These are phyloP conservation scores for Acholoe squamosa DNA, from an alignment of 2,888 invertebrate species.

Conservation along the genomic window DNA sequence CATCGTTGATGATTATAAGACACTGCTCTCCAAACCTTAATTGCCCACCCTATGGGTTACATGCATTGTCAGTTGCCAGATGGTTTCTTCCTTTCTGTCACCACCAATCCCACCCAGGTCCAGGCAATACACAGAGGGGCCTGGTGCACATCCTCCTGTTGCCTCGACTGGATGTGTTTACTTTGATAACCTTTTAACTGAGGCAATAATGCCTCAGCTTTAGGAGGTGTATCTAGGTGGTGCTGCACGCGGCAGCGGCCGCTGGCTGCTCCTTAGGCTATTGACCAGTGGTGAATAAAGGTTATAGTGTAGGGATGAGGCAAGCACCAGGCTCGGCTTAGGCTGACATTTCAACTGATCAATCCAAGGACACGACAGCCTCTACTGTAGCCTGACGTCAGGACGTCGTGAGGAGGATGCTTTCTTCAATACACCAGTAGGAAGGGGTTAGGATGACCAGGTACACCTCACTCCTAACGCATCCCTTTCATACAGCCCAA, in stretches of 20 bases:
- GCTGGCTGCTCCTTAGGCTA: neutral
- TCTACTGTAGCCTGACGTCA: constrained; percentile 27
- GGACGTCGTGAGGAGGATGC: neutral
- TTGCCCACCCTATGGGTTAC: too few species aligned
- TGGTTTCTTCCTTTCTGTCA: too few species aligned
- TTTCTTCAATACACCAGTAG: too few species aligned
- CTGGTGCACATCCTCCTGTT: neutral
- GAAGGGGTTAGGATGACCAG: too few species aligned
- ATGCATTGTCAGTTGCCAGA: too few species aligned
- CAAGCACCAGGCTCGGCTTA: neutral
- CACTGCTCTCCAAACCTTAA: too few species aligned
- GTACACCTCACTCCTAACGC: too few species aligned
- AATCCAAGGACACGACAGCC: constrained; percentile 38
- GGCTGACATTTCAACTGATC: constrained; percentile 50
- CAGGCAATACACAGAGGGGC: neutral
- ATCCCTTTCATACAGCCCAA: too few species aligned
- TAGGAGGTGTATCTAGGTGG: too few species aligned
- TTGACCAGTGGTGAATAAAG: constrained; percentile 7
- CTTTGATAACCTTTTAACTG: constrained; percentile 3
- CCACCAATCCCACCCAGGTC: too few species aligned
- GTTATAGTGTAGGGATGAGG: constrained; percentile 33
- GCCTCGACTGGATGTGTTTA: neutral
- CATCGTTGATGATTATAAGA: too few species aligned
- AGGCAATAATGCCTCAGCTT: neutral
- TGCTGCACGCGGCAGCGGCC: neutral